Base-by-base conservation (phyloP, 2,888 invertebrate species). In the Gymnocheta viridis region DNA sequence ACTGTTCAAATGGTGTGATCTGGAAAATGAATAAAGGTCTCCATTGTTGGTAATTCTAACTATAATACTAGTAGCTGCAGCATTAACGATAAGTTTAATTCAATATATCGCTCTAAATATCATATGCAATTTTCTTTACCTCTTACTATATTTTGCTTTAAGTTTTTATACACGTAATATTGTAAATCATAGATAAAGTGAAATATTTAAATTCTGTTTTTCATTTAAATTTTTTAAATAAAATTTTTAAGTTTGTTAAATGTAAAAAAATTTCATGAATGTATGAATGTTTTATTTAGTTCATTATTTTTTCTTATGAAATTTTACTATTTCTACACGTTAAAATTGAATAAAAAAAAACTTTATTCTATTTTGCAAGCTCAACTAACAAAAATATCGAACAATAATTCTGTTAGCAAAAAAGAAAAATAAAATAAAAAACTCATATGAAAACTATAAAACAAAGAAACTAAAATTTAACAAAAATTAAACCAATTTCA, bases 401-500 rank as follows among this genome's bases (percentile, higher is more conserved):
- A 58, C 12, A 56, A 32, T 24, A 58, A 41, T 9, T 17, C 49
- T 67, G 54, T 27, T 54, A 35, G 22, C 17, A 78, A 22, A 27
- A 56, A 78, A 60, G 32, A n/a, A n/a, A n/a, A n/a, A n/a, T n/a
- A n/a, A n/a, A n/a, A n/a, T n/a, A n/a, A n/a, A n/a, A n/a, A n/a
- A n/a, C n/a, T n/a, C 35, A 47, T 58, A 41, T 49, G 14, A 17
- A 38, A 67, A 67, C 38, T 14, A 27, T 7, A 24, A 38, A 62
- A 70, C 5, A 44, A 79, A 62, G 4, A 69, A 73, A 74, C 54
- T 1, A 56, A 74, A 24, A 32, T 44, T 51, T 24, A 3, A 0
- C 32, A 47, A 64, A 82, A 64, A 62, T 69, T 14, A 66, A 66
- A 49, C 17, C 19, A 54, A 82, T 44, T 66, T 58, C 77, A 82